Percentiles rank a stretch among this genome's conserved stretches.
Conservation (phyloP, 2,113 vertebrate species). For the Lethenteron reissneri region DNA sequence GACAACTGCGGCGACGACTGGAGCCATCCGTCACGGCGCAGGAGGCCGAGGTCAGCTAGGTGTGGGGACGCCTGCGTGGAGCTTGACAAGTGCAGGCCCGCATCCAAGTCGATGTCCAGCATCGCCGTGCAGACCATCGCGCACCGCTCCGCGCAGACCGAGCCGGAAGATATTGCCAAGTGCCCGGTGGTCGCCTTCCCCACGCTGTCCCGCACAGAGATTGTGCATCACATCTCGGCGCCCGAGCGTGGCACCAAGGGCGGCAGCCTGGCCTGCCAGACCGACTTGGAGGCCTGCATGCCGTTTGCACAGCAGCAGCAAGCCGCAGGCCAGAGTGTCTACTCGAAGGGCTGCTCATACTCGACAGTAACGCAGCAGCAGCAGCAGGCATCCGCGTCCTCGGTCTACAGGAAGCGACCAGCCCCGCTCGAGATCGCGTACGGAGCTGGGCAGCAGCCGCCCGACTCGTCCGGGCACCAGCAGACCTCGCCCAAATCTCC, state of each 20-base stretch:
- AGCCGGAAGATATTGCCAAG: conserved; percentile 27
- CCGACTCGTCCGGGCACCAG: neutral
- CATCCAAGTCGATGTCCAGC: conserved; percentile 24
- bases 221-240: conserved; percentile 49
- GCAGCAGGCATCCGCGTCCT: neutral
- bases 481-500: conserved; percentile 49
- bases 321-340: conserved; percentile 59
- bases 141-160: conserved; percentile 82
- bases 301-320: conserved; percentile 49
- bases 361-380: too few species aligned
- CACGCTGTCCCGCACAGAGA: neutral
- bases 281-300: conserved; percentile 48
- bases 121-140: conserved; percentile 85
- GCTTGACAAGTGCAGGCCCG: neutral
- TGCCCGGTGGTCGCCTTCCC: too few species aligned
- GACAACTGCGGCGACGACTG: conserved; percentile 51
- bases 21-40: conserved; percentile 76
- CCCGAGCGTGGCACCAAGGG: conserved; percentile 74
- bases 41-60: conserved; percentile 25
- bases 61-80: neutral
- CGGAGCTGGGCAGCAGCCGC: neutral
- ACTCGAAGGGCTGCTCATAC: conserved; percentile 49
- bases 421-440: conserved; percentile 71
- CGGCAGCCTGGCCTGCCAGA: conserved; percentile 88
- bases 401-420: conserved; percentile 36